A percentile compares a stretch with the other conserved stretches of the same genome.
These are phyloP conservation scores for Leptothorax acervorum DNA, from an alignment of 2,888 invertebrate genomes.

Conservation along the genomic window DNA sequence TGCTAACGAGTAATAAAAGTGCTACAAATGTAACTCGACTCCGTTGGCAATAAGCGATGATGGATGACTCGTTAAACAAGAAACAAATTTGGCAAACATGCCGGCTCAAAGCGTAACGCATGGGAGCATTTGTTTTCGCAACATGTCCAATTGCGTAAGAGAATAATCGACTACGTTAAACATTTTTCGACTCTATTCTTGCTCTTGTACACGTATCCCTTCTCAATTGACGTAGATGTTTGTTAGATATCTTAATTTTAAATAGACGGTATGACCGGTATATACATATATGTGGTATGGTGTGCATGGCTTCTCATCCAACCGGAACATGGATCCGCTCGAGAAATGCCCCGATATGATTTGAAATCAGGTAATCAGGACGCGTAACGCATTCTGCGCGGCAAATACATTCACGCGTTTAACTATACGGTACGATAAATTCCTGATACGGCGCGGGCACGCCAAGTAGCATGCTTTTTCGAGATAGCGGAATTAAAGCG, in stretches of 20 bases:
- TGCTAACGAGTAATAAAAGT: neutral
- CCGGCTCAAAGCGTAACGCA: neutral
- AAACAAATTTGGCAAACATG: neutral
- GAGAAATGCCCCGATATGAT: neutral
- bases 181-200: neutral
- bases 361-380: slow-evolving; percentile 44
- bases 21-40: neutral
- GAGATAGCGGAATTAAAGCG: neutral
- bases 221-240: neutral
- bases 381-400: slow-evolving; percentile 22
- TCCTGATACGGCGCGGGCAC: neutral
- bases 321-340: neutral
- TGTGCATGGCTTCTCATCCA: neutral
- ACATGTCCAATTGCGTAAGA: neutral
- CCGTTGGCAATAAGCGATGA: neutral
- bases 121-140: neutral
- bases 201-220: neutral
- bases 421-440: neutral
- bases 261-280: neutral
- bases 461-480: neutral
- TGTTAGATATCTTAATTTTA: neutral
- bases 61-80: slow-evolving; percentile 19
- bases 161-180: neutral
- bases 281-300: neutral
- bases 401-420: slow-evolving; percentile 3